These are phyloP conservation scores for Orthosia cruda DNA, from an alignment of 2,888 invertebrate species.

Conservation along the genomic window DNA sequence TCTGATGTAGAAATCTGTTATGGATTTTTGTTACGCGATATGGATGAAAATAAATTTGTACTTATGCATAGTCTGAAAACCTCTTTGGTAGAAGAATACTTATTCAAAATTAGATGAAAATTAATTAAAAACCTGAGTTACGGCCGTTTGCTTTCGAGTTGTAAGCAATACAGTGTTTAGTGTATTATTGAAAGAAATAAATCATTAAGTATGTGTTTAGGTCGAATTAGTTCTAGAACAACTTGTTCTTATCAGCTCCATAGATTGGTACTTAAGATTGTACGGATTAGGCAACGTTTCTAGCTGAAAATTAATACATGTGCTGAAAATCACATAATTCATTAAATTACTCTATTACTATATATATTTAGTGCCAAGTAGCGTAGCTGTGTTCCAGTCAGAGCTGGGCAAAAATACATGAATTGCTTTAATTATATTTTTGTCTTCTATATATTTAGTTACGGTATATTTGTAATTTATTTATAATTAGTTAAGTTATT, in stretches of 20 bases:
- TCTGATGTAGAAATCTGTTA: background rate
- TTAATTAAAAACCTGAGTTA: background rate
- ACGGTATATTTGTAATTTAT: too few species aligned
- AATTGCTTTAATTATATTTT: too few species aligned
- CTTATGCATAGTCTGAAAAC: too few species aligned
- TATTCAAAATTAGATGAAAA: background rate
- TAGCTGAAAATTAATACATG: background rate
- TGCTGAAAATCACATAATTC: background rate
- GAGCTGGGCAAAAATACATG: too few species aligned
- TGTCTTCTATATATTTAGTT: too few species aligned
- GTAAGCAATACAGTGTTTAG: background rate
- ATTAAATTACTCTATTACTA: too few species aligned
- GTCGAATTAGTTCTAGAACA: constrained; percentile 29
- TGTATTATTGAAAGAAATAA: constrained; percentile 16
- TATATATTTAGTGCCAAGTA: too few species aligned
- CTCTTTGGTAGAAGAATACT: background rate
- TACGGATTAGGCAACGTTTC: constrained; percentile 8
- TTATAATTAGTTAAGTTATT: too few species aligned
- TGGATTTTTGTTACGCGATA: background rate
- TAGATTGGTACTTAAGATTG: background rate
- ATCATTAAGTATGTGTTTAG: constrained; percentile 18
- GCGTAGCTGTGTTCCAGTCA: too few species aligned
- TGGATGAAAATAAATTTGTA: background rate
- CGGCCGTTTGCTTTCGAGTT: background rate
- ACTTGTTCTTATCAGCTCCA: constrained; percentile 13